phyloP scores from a whole-genome alignment of 1,140 invertebrate genomes.

The Dendroctonus ponderosae region DNA sequence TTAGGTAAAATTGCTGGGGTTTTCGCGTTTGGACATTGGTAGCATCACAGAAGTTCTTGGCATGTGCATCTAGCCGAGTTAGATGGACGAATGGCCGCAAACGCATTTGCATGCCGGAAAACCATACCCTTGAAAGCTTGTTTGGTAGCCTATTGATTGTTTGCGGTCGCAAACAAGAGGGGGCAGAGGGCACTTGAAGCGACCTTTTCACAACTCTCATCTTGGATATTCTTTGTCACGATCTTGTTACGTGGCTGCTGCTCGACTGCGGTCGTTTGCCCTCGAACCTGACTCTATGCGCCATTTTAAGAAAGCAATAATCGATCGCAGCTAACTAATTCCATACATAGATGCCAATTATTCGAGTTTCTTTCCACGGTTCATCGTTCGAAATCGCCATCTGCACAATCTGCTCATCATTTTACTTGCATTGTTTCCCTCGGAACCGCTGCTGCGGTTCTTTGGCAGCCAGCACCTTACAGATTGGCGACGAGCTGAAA shows the following conservation, averaged over 20 bases:
- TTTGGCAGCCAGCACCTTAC: no score
- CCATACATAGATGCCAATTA: constrained; percentile 5
- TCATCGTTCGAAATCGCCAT: not conserved
- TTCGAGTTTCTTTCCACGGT: not conserved
- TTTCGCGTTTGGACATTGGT: no score
- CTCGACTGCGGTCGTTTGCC: constrained; percentile 6
- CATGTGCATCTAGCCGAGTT: no score
- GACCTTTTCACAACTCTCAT: constrained; percentile 12
- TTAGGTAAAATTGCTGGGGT: not conserved
- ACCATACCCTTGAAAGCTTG: not conserved
- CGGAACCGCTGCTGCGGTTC: no score
- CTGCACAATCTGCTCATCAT: not conserved
- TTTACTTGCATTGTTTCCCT: no score
- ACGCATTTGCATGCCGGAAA: no score
- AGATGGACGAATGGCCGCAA: no score
- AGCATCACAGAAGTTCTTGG: no score
- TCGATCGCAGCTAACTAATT: constrained; percentile 12
- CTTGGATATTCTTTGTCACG: constrained; percentile 5
- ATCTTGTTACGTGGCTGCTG: constrained; percentile 7
- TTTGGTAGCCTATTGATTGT: constrained; percentile 9
- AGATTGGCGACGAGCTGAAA: no score
- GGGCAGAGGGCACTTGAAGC: constrained; percentile 1
- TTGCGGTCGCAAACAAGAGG: not conserved
- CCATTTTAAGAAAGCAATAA: constrained; percentile 18
- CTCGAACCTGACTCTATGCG: constrained; percentile 1